Evolutionary conservation across 2,888 invertebrate species (phyloP), one percentile per base, ranked within the genome.

Genomic region (Acanthoscelides obtectus): DNA sequence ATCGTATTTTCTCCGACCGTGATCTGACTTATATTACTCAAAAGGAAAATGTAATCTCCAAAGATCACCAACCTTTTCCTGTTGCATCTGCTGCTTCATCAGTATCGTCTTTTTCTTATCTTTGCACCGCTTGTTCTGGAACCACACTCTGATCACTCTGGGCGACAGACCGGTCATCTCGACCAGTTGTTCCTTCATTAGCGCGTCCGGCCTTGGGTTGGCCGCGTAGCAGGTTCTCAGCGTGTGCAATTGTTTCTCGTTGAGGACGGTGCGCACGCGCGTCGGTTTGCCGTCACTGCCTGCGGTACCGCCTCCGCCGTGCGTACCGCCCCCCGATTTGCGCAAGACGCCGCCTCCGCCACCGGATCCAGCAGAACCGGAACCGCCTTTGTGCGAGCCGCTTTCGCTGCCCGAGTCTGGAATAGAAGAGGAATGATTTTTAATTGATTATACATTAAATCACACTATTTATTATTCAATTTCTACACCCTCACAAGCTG

Each of bases 121-220:
- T 87, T 98, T 98, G 88, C 97, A 98, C 76, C 98, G 89, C 85
- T 98, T 98, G 87, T 98, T 98, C 87, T 98, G 98, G 89, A 99
- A 99, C 99, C 99, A 99, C 73, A 99, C 99, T 83, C 99, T 90
- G 84, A 99, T 99, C 80, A 99, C 99, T 20, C 99, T 89, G 21
- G 99, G 98, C 81, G 96, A 97, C 70, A 99, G 91, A 0, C 96
- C 93, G 20, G 99, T 99, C 98, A 99, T 98, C 87, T 99, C 99
- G 66, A 98, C 98, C 75, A 99, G 90, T 85, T 99, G 98, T 86
- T 99, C 99, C 88, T 99, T 99, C 96, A 98, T 97, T 75, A 99
- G 90, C 65, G 99, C 99, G 87, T 99, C 99, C 64, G 99, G 99
- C 70, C 99, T 90, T 72, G 99, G 98, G 87, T 99, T 99, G 72